Evolutionary conservation across 2,113 vertebrate species (phyloP).

Genomic region (Balaeniceps rex): DNA sequence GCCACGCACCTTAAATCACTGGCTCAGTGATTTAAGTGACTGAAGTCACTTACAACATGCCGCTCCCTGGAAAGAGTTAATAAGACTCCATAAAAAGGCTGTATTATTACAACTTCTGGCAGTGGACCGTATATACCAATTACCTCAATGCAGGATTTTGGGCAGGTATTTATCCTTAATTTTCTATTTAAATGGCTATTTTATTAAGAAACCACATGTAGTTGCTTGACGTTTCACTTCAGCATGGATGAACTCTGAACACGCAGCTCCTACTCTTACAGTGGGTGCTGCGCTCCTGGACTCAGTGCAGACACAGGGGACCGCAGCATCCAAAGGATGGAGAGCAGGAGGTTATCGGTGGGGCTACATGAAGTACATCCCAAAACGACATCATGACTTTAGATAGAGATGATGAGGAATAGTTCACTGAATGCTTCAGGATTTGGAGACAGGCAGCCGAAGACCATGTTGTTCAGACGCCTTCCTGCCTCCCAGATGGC

Average conservation of each 20-base stretch:
- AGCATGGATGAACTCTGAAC: not conserved
- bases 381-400: not conserved
- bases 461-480: not conserved
- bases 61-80: not conserved
- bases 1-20: not conserved
- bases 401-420: not conserved
- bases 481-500: not conserved
- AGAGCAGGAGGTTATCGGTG: not conserved
- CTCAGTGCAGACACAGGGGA: not conserved
- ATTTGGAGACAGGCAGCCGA: not conserved
- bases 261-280: not conserved
- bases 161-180: not conserved
- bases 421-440: fast-evolving
- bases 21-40: too few species aligned
- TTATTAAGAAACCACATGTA: not conserved
- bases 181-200: not conserved
- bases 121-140: not conserved
- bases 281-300: not conserved
- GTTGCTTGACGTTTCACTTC: not conserved
- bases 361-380: not conserved
- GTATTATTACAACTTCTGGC: not conserved
- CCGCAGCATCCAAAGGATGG: not conserved
- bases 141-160: not conserved
- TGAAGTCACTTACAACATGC: not conserved
- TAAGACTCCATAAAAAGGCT: not conserved